phyloP scores from a whole-genome alignment of 2,888 invertebrate genomes.

The Sarcophaga rosellei region DNA sequence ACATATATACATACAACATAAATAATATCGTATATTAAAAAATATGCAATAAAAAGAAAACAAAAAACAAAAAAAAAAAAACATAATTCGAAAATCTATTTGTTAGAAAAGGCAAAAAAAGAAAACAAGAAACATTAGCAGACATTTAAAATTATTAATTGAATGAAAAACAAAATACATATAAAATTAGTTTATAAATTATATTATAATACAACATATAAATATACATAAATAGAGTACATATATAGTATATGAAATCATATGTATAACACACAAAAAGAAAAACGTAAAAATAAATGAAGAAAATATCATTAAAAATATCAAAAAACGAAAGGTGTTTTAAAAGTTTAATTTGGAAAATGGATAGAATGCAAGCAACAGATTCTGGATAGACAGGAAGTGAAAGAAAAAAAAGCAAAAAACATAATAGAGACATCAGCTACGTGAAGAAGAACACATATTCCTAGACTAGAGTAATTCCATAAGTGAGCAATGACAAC shows the following conservation, averaged over 20 bases:
- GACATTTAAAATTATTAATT: slow-evolving; percentile 30
- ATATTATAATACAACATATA: slow-evolving; percentile 21
- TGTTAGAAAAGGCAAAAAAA: slow-evolving; percentile 18
- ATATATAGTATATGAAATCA: too few species aligned
- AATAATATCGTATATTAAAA: slow-evolving; percentile 26
- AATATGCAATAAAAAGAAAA: slow-evolving; percentile 23
- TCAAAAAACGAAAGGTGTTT: background rate
- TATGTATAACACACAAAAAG: slow-evolving; percentile 11
- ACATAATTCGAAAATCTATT: slow-evolving; percentile 28
- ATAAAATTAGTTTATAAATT: slow-evolving; percentile 49
- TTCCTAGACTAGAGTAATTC: too few species aligned
- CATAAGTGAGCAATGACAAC: too few species aligned
- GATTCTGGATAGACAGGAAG: too few species aligned
- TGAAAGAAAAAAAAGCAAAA: too few species aligned
- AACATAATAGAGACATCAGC: too few species aligned
- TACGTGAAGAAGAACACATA: too few species aligned
- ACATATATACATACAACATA: background rate
- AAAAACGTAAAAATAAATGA: slow-evolving; percentile 31
- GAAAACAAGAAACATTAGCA: slow-evolving; percentile 43
- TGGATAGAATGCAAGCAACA: too few species aligned
- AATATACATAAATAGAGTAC: background rate
- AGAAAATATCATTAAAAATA: slow-evolving; percentile 3
- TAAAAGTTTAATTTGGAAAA: too few species aligned
- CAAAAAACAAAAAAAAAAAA: background rate
- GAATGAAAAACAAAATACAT: slow-evolving; percentile 11